phyloP scores from a whole-genome alignment of 2,888 invertebrate genomes.

The Micropterix aruncella region DNA sequence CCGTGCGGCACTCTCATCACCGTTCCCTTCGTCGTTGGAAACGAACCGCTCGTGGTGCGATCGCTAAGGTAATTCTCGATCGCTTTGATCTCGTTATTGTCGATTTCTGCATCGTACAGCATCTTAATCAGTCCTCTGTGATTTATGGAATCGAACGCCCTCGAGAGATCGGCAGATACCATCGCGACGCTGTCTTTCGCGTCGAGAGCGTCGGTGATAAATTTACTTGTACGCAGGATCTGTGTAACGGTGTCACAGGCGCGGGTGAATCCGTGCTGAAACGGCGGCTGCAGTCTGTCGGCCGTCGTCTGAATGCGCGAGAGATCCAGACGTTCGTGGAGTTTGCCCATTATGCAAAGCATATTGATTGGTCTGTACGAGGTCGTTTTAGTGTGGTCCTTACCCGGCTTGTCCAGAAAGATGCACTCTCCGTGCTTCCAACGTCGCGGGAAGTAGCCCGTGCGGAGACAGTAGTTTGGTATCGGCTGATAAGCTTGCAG shows the following conservation, averaged over 20 bases:
- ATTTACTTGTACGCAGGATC: neutral
- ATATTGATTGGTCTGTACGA: conserved; percentile 2
- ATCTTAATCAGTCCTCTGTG: too few species aligned
- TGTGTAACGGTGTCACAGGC: neutral
- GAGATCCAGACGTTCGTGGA: too few species aligned
- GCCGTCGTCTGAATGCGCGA: too few species aligned
- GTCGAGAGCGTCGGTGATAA: conserved; percentile 3
- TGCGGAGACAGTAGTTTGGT: too few species aligned
- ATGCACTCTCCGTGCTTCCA: conserved; percentile 1
- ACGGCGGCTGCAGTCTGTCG: too few species aligned
- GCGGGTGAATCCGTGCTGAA: too few species aligned
- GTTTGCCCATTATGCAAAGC: conserved; percentile 1
- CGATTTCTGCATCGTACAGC: too few species aligned
- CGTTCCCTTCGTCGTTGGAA: too few species aligned
- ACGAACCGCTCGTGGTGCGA: too few species aligned
- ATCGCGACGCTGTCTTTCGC: conserved; percentile 1
- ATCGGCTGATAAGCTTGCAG: too few species aligned
- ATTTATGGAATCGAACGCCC: neutral
- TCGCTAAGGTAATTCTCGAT: conserved; percentile 1
- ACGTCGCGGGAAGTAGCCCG: too few species aligned
- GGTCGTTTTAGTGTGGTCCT: conserved; percentile 1
- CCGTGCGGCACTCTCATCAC: too few species aligned
- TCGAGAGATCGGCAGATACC: conserved; percentile 1
- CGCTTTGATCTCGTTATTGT: neutral
- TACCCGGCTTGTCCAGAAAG: neutral